Conservation (phyloP, 2,888 invertebrate species). For the Amblyjoppa proteus region DNA sequence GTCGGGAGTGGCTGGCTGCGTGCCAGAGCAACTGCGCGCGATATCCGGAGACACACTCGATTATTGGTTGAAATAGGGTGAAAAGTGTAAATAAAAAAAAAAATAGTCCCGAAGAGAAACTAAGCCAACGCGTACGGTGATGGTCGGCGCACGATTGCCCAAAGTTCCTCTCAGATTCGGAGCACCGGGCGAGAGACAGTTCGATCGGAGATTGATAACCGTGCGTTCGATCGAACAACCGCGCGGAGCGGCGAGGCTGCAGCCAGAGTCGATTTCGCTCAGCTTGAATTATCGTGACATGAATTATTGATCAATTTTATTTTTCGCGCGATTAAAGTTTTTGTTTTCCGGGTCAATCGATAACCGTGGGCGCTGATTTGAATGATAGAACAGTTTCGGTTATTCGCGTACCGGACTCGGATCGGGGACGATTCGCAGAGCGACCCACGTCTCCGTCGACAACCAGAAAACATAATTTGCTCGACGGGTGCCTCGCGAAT, state of each 20-base stretch:
- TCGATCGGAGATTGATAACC: conserved; percentile 15
- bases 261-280: not conserved
- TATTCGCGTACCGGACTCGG: conserved; percentile 10
- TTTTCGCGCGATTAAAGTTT: conserved; percentile 23
- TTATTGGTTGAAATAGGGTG: conserved; percentile 74
- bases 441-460: not conserved
- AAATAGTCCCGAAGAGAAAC: conserved; percentile 13
- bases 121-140: not conserved
- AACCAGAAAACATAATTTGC: not conserved
- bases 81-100: conserved; percentile 76
- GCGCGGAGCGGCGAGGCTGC: not conserved
- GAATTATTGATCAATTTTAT: conserved; percentile 26
- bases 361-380: conserved; percentile 33
- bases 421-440: not conserved
- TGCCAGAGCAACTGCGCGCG: conserved; percentile 74
- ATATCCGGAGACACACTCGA: conserved; percentile 74
- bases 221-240: not conserved
- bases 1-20: conserved; percentile 57
- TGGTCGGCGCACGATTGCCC: not conserved
- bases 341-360: conserved; percentile 43
- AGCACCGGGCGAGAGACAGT: not conserved
- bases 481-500: no score
- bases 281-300: conserved; percentile 11
- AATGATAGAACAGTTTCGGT: conserved; percentile 38
- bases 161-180: not conserved